Evolutionary conservation across 2,113 vertebrate genomes (phyloP).

Genomic region (Mesembrinibis cayennensis): DNA sequence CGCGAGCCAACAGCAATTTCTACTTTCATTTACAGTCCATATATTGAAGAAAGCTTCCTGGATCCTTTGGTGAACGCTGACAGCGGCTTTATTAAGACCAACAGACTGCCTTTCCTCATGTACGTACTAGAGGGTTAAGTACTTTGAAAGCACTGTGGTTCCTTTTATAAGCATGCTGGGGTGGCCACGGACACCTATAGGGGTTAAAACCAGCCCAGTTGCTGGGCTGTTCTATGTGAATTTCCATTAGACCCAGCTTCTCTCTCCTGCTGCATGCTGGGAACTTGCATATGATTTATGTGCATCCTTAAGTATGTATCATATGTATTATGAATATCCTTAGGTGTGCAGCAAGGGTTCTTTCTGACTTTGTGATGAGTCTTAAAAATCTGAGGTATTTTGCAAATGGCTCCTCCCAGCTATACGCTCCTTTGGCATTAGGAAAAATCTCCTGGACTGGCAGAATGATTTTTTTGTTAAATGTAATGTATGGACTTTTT

Average conservation of each 20-base stretch:
- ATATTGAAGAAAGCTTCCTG: background rate
- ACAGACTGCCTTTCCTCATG: background rate
- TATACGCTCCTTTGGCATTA: background rate
- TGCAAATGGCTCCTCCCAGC: background rate
- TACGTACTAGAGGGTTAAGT: background rate
- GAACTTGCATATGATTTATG: background rate
- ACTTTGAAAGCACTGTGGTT: no score
- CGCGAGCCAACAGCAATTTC: background rate
- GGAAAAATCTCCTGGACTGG: background rate
- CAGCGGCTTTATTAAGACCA: background rate
- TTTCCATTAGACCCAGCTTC: background rate
- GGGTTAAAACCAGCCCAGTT: background rate
- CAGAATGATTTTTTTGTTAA: background rate
- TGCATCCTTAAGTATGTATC: background rate
- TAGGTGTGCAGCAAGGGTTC: background rate
- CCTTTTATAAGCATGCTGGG: background rate
- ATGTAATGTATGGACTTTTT: background rate
- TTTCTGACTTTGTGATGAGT: background rate
- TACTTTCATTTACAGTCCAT: background rate
- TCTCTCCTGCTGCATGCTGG: background rate
- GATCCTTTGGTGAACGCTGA: background rate
- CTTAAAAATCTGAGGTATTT: background rate
- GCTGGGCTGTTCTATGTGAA: background rate
- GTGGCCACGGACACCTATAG: rapidly evolving
- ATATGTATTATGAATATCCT: rapidly evolving